These are phyloP conservation scores for Herpailurus yagouaroundi DNA, from an alignment of 2,113 vertebrate genomes.

Conservation along the genomic window DNA sequence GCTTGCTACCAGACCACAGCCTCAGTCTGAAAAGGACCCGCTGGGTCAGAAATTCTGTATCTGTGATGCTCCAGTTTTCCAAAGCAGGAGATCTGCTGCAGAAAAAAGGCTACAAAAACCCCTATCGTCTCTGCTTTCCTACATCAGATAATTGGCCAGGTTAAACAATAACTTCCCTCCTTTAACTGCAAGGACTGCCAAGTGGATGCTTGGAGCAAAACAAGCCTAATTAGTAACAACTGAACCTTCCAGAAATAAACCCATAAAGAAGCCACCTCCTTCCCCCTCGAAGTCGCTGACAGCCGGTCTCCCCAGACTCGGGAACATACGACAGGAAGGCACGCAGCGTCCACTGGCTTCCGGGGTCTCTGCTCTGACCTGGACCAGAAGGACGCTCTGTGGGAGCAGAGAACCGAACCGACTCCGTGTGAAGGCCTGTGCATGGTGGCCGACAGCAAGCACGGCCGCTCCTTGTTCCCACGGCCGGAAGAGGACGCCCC, in stretches of 20 bases:
- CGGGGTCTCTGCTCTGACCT: not conserved
- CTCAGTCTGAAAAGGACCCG: not conserved
- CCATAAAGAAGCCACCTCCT: not conserved
- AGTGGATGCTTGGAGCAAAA: not conserved
- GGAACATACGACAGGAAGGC: not conserved
- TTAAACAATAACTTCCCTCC: not conserved
- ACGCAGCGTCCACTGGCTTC: too few species aligned
- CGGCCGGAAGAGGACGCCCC: not conserved
- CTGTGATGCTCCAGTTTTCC: not conserved
- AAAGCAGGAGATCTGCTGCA: not conserved
- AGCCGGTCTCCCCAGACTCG: not conserved
- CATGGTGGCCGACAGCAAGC: not conserved
- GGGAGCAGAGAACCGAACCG: not conserved
- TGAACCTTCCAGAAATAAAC: not conserved
- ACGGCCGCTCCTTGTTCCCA: not conserved
- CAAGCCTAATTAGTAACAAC: not conserved
- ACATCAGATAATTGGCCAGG: rapidly evolving
- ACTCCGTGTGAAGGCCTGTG: not conserved
- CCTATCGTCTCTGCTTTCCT: not conserved
- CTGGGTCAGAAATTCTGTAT: too few species aligned
- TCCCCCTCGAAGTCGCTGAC: not conserved
- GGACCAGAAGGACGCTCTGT: not conserved
- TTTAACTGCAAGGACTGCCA: not conserved
- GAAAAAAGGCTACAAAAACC: not conserved
- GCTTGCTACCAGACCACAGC: not conserved